Evolutionary conservation across 1,140 invertebrate species (phyloP), one percentile per base, ranked within the genome.

Genomic region (Drosophila chauvacae): DNA sequence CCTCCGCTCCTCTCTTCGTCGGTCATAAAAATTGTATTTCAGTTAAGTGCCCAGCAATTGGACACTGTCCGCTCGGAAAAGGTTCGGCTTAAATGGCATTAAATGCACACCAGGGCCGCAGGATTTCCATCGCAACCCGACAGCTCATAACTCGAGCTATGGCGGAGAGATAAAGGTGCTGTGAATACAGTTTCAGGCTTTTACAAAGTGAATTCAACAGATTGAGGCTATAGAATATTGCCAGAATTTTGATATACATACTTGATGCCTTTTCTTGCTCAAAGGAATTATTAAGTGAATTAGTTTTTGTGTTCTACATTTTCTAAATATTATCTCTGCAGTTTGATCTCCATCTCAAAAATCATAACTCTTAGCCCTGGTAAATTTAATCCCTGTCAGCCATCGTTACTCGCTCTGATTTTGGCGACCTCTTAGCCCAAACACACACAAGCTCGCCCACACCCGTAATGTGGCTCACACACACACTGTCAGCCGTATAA

Each of bases 21-120:
- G 66, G 64, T 58, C 63, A 87, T 87, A 80, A 88, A 87, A 81
- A 50, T 70, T 76, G 80, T 84, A 71, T 78, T 80, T 69, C 64
- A 80, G 45, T 80, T 80, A 88, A 87, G 84, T 88, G 83, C 60
- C 84, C 70, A 39, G 62, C 65, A 76, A 56, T 61, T 70, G 66
- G 42, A 60, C 61, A 76, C 69, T 55, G 59, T 47, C 60, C 48
- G 63, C 66, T 20, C 45, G 83, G 41, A 75, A 66, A 50, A 56
- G 55, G 48, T 26, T 42, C 74, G 60, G 84, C 60, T 64, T 80
- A 80, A 87, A 87, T 83, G 66, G 58, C 72, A 80, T 88, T 88
- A 83, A 88, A 70, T 80, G 61, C 45, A 41, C 66, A 50, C 66
- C 68, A 60, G 55, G 45, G 53, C 33, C 44, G 18, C n/a, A 33